Conservation (phyloP, 35 echinoderm and acorn worm genomes). For the Hemicentrotus pulcherrimus region DNA sequence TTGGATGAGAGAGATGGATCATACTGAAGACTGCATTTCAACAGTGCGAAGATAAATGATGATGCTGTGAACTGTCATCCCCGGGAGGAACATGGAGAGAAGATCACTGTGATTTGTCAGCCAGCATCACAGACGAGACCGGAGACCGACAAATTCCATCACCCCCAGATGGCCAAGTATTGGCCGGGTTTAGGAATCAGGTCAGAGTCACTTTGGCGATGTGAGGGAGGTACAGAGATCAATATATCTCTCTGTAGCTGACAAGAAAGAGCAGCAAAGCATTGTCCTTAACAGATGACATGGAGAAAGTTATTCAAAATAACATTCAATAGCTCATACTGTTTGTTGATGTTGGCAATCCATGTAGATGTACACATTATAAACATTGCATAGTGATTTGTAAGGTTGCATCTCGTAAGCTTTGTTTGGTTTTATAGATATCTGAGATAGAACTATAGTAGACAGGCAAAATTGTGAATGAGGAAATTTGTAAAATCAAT, state of each 20-base stretch:
- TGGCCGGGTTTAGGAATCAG: too few relatives aligned
- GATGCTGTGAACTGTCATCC: background rate
- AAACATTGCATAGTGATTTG: background rate
- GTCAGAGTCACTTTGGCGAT: too few relatives aligned
- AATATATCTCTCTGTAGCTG: background rate
- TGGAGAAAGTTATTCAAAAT: background rate
- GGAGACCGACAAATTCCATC: too few relatives aligned
- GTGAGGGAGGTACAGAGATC: background rate
- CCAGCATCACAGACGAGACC: background rate
- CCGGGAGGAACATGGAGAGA: background rate
- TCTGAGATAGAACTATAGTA: background rate
- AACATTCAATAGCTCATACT: background rate
- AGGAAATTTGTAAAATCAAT: background rate
- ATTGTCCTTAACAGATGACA: background rate
- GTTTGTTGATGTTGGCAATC: background rate
- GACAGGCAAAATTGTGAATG: background rate
- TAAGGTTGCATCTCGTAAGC: background rate
- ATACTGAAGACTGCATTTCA: background rate
- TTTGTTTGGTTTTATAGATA: background rate
- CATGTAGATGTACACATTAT: background rate
- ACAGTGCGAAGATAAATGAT: background rate
- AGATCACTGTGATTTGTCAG: background rate
- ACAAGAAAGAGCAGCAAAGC: background rate
- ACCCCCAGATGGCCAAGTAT: too few relatives aligned
- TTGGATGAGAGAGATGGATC: background rate